Evolutionary conservation across 2,113 vertebrate genomes (phyloP), one percentile per base, ranked within the genome.

Genomic region (Nibea albiflora): DNA sequence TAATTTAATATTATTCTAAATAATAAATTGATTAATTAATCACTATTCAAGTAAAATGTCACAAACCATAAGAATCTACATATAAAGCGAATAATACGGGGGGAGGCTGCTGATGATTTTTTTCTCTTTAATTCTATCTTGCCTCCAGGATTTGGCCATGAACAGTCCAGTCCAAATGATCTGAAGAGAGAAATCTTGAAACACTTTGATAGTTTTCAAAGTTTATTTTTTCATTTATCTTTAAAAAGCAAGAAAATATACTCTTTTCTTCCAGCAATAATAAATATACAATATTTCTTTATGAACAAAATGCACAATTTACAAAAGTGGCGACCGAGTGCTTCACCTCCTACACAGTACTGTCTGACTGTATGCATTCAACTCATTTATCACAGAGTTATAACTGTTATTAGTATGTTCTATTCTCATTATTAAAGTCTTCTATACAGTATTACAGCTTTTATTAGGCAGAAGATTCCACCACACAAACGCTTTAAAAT

Each of bases 281-380:
- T 99, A 99, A 99, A 99, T 99, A 99, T 96, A 96, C 94, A 98
- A 96, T 95, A 96, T 92, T 94, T 93, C 75, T 95, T 96, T 96
- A 98, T 97, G 93, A 97, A 99, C 97, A 99, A 97, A 94, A 98
- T 97, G 96, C 96, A 97, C 96, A 96, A 95, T 95, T 95, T 95
- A 95, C 94, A 95, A 94, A 86, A 92, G 78, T 82, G 76, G 79
- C 78, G 68, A 86, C 84, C 8, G 68, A 81, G 76, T 73, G 71
- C 65, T 80, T 58, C 69, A 69, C 39, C 49, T 73, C 76, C 75
- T 71, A 68, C 74, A 80, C 72, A 85, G 57, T 79, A 83, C 82
- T 57, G 47, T 61, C 24, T 26, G 52, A 67, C 77, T 76, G 63
- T 74, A 65, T 61, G 70, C 71, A 83, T 85, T 85, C 64, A 85